A percentile compares a stretch with the other conserved stretches of the same genome.
Evolutionary conservation across 2,888 invertebrate species (phyloP).

Genomic region (Hoplodrina ambigua): DNA sequence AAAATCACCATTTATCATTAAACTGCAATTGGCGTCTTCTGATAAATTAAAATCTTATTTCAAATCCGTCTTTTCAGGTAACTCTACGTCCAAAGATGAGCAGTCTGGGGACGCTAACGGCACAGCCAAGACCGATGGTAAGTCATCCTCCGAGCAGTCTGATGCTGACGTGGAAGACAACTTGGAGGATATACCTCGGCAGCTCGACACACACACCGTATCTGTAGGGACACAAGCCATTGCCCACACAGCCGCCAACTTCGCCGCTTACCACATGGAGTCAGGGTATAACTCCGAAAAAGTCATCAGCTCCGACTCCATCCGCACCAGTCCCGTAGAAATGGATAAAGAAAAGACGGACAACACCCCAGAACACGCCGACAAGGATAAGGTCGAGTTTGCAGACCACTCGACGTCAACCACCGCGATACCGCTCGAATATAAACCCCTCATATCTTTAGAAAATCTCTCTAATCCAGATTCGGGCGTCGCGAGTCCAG

Average conservation of each 20-base stretch:
- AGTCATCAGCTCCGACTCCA: conserved; percentile 85
- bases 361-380: conserved; percentile 89
- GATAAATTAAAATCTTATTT: conserved; percentile 22
- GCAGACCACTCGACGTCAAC: conserved; percentile 82
- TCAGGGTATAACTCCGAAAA: conserved; percentile 92
- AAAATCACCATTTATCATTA: conserved; percentile 18
- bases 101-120: conserved; percentile 76
- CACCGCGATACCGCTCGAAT: conserved; percentile 79
- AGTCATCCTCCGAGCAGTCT: conserved; percentile 92
- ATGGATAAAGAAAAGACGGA: conserved; percentile 90
- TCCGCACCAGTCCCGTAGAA: conserved; percentile 86
- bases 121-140: conserved; percentile 83
- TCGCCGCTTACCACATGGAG: conserved; percentile 90
- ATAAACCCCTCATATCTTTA: conserved; percentile 82
- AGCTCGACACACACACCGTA: conserved; percentile 73
- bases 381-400: conserved; percentile 90
- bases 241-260: conserved; percentile 85
- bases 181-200: conserved; percentile 89
- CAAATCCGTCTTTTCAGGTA: conserved; percentile 75
- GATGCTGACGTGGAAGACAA: conserved; percentile 96
- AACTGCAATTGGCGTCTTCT: conserved; percentile 14
- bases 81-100: conserved; percentile 80
- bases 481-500: conserved; percentile 90
- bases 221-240: conserved; percentile 77
- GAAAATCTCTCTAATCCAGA: conserved; percentile 87